phyloP scores from a whole-genome alignment of 2,888 invertebrate species.

The Rotaria macrura region DNA sequence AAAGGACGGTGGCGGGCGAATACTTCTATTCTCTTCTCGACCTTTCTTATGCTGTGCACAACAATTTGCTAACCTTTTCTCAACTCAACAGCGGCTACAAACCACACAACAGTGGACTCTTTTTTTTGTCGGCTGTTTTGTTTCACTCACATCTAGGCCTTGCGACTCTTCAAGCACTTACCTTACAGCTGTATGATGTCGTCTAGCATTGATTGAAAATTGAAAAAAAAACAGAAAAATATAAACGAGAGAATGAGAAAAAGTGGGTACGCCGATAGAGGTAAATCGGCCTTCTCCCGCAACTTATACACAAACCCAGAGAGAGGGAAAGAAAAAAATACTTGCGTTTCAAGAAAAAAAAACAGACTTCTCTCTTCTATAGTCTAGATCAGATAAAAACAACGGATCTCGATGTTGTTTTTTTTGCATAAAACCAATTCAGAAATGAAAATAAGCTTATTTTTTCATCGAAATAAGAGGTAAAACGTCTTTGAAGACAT shows the following conservation, averaged over 20 bases:
- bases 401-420: neutral
- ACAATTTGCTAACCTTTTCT: neutral
- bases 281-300: neutral
- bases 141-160: neutral
- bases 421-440: neutral
- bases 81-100: neutral
- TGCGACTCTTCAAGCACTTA: neutral
- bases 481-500: too few species aligned
- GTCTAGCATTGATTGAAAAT: neutral
- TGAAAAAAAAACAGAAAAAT: neutral
- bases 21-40: neutral
- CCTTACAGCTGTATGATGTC: neutral
- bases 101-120: neutral
- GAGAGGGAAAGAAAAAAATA: neutral
- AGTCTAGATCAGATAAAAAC: neutral
- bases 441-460: neutral
- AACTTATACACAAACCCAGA: neutral
- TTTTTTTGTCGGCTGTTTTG: neutral
- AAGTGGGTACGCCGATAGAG: neutral
- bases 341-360: neutral
- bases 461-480: neutral
- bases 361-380: neutral
- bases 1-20: constrained; percentile 4
- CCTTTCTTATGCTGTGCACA: neutral
- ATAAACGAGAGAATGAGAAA: neutral